Conservation (phyloP, 2,888 invertebrate genomes). For the Coremacera marginata region DNA sequence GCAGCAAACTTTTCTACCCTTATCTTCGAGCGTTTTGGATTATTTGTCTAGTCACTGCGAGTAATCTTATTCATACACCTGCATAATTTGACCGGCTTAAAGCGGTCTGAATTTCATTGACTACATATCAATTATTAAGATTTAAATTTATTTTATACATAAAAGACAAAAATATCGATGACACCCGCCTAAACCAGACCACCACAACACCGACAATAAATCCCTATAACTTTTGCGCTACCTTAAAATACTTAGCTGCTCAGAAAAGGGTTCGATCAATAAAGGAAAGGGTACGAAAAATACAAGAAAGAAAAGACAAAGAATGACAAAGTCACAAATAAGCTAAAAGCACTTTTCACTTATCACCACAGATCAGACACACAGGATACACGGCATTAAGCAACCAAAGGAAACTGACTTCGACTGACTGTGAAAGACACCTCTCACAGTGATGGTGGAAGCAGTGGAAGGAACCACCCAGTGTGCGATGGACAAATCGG, state of each 20-base stretch:
- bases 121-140: not conserved
- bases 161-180: no score
- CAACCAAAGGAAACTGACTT: not conserved
- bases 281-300: not conserved
- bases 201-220: not conserved
- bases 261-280: no score
- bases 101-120: not conserved
- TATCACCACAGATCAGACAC: constrained; percentile 22
- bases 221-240: not conserved
- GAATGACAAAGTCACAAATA: not conserved
- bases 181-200: no score
- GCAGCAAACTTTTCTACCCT: no score
- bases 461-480: constrained; percentile 12
- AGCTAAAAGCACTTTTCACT: constrained; percentile 29
- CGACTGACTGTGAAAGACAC: not conserved
- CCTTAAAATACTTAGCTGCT: not conserved
- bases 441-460: not conserved
- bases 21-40: not conserved
- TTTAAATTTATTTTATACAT: not conserved
- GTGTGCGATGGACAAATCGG: constrained; percentile 6
- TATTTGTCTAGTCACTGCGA: not conserved
- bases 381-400: constrained; percentile 11
- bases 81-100: not conserved
- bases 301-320: not conserved
- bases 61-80: not conserved